phyloP scores from a whole-genome alignment of 2,113 vertebrate genomes.

The Eira barbara region DNA sequence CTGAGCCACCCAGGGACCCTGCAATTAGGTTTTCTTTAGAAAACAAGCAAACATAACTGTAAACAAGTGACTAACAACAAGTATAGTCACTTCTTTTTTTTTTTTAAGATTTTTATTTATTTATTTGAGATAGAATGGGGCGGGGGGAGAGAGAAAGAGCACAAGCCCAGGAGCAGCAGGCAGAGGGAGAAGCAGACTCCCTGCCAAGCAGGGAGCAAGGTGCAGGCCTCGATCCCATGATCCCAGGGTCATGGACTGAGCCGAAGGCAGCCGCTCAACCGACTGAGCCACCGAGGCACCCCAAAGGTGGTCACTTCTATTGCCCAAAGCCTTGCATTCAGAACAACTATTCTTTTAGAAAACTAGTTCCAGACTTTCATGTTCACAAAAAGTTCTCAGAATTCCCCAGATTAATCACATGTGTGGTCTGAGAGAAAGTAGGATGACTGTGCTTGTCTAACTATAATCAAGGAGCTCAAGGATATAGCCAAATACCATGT shows the following conservation, averaged over 20 bases:
- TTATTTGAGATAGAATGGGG: no score
- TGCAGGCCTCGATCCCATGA: no score
- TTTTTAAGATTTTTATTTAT: no score
- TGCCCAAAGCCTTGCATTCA: background rate
- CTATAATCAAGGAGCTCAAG: background rate
- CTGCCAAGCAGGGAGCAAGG: no score
- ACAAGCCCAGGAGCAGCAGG: no score
- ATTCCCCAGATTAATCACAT: background rate
- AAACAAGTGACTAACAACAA: conserved; percentile 4
- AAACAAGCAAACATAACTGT: conserved; percentile 1
- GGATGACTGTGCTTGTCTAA: background rate
- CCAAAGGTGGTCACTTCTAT: background rate
- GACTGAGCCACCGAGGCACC: no score
- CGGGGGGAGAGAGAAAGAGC: no score
- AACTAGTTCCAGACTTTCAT: background rate
- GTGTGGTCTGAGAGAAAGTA: background rate
- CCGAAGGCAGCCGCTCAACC: no score
- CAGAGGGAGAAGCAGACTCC: no score
- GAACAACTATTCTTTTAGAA: background rate
- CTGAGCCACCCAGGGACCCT: no score
- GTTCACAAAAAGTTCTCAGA: background rate
- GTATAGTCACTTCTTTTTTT: background rate
- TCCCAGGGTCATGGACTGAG: no score
- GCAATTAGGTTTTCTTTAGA: background rate
- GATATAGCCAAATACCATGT: background rate